Base-by-base conservation (phyloP, 2,888 invertebrate genomes). In the Caenorhabditis japonica region DNA sequence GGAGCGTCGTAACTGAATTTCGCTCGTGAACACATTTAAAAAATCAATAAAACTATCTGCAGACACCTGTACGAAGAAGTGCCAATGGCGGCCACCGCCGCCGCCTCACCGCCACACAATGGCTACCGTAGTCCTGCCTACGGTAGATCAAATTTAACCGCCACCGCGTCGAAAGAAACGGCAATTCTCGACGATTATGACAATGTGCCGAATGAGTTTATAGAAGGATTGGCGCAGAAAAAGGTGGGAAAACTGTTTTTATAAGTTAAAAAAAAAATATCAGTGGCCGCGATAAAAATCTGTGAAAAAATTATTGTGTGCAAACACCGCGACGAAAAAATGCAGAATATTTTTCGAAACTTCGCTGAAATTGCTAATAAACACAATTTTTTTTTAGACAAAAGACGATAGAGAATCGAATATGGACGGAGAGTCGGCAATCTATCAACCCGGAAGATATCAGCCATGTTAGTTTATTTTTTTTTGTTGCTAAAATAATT, bases 391-490 rank as follows among this genome's bases (percentile, higher is more conserved):
- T n/a, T 51, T 51, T 8, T 39, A 47, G 41, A 38, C 15, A 19
- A 27, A 52, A 7, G 62, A 53, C 23, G 51, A 43, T 34, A 25
- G 41, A 41, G 51, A 39, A 12, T 33, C 47, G 33, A 56, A 68
- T 12, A 25, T 34, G 12, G 73, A 74, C 23, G 60, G 49, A 0
- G 51, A 56, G 17, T 75, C 75, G 59, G 75, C 33, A 1, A 55
- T 75, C 27, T 75, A 75, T 17, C 75, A 75, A 25, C 75, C 75
- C 2, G 75, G 75, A 59, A 19, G 60, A 38, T 75, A 75, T 70
- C 69, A 64, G 49, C 75, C 69, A 4, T 69, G 75, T 75, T 44
- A 69, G 75, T 74, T 61, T 61, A 27, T 41, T 53, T 47, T 47
- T 17, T 47, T 38, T 39, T 23, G 2, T 25, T 33, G 19, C 19